These are phyloP conservation scores for Asteroscopus sphinx DNA, from an alignment of 2,888 invertebrate species.

Conservation along the genomic window DNA sequence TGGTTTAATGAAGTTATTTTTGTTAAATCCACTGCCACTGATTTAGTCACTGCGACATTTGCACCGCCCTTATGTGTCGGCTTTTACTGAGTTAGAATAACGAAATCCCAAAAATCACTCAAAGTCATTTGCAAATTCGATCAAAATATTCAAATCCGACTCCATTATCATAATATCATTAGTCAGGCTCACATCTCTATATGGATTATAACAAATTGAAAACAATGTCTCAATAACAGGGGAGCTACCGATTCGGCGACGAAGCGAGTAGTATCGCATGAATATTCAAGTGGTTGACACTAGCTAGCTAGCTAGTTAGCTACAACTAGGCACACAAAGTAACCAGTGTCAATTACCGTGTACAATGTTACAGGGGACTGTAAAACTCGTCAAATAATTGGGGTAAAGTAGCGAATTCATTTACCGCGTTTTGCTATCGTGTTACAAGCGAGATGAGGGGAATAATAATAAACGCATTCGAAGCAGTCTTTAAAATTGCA, in stretches of 20 bases:
- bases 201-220: conserved; percentile 49
- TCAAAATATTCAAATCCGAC: conserved; percentile 37
- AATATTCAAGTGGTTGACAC: conserved; percentile 58
- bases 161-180: conserved; percentile 44
- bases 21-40: too few relatives aligned
- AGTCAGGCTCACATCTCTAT: conserved; percentile 38
- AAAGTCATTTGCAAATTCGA: conserved; percentile 31
- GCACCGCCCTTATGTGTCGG: too few relatives aligned
- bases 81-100: conserved; percentile 1
- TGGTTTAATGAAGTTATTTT: too few relatives aligned
- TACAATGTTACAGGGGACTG: conserved; percentile 38
- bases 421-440: neutral
- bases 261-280: conserved; percentile 50
- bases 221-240: conserved; percentile 50
- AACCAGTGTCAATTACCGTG: conserved; percentile 65
- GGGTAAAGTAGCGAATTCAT: conserved; percentile 7
- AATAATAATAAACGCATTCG: too few relatives aligned
- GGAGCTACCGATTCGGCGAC: neutral
- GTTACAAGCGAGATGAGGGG: neutral
- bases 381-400: conserved; percentile 32
- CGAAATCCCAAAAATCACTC: conserved; percentile 10
- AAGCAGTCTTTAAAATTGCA: too few relatives aligned
- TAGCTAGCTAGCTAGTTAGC: too few relatives aligned
- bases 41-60: too few relatives aligned
- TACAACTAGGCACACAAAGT: conserved; percentile 55